phyloP scores from a whole-genome alignment of 2,113 vertebrate species.

The Sylvia atricapilla region DNA sequence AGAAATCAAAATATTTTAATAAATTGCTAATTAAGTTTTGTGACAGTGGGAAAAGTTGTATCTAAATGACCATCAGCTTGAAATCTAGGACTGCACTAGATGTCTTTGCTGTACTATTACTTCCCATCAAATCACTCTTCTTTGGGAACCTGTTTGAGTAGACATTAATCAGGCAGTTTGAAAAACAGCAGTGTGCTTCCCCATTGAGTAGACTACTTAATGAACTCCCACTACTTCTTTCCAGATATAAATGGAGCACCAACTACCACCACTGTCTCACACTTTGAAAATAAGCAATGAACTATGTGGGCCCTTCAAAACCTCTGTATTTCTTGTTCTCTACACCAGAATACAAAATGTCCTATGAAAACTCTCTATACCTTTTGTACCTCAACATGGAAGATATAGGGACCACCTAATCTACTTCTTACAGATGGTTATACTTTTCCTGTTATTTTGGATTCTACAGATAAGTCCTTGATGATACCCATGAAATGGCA shows the following conservation, averaged over 20 bases:
- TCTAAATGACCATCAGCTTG: not conserved
- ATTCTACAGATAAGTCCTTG: not conserved
- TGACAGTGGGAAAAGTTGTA: not conserved
- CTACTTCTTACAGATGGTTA: not conserved
- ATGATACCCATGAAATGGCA: not conserved
- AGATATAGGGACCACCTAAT: accelerated
- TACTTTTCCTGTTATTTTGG: not conserved
- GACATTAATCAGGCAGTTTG: not conserved
- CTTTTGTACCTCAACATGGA: not conserved
- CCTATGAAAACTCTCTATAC: not conserved
- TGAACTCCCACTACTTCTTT: not conserved
- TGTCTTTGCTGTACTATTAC: not conserved
- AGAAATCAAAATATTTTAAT: not conserved
- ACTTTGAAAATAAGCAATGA: not conserved
- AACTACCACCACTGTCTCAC: not conserved
- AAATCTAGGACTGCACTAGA: not conserved
- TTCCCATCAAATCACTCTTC: not conserved
- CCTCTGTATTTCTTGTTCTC: not conserved
- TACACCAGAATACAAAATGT: not conserved
- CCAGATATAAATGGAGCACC: not conserved
- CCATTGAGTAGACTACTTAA: not conserved
- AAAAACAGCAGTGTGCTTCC: not conserved
- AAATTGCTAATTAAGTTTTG: not conserved
- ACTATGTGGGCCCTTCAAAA: not conserved
- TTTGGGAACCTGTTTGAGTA: not conserved